Base-by-base conservation (phyloP, 53 echinoderm and acorn worm species). In the Paracentrotus lividus region DNA sequence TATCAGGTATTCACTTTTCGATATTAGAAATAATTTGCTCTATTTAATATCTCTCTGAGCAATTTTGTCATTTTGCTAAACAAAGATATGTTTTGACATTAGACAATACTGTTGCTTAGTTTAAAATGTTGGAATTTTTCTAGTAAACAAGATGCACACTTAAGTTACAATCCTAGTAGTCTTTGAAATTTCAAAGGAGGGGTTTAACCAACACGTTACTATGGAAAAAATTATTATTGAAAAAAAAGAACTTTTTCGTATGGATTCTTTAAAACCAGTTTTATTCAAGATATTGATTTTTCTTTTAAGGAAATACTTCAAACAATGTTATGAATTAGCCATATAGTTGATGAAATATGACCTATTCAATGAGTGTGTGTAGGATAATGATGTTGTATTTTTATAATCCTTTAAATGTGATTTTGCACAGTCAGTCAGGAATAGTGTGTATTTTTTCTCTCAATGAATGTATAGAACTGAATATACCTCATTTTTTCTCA, bases 401-500 rank as follows among this genome's bases (percentile, higher is more conserved):
- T 72, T 20, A 72, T 72, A 72, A n/a, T 72, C 72, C 20, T 72
- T n/a, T 72, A 36, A 72, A 40, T 72, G 72, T 72, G 34, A 69
- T 4, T 69, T 69, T 29, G 8, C 64, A 64, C 18, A 38, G 6
- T 72, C 72, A 36, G 72, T 72, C 36, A 72, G 36, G 18, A 72
- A 38, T 72, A 72, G 40, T 72, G 72, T 67, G 67, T 72, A n/a
- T n/a, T n/a, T 12, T 81, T 81, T 75, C 2, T 81, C 44, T 81
- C 81, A 81, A 26, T 81, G 44, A 81, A 26, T 23, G n/a, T 47
- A 7, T 67, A 67, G 47, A 81, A 81, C 86, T 86, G 54, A 86
- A 86, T 53, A 86, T 86, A 86, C 86, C 86, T 86, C 86, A 86
- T 86, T 86, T 34, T 52, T 56, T 15, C 32, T 86, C 42, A 20